Evolutionary conservation across 2,888 invertebrate species (phyloP), one percentile per base, ranked within the genome.

Genomic region (Schizotus pectinicornis): DNA sequence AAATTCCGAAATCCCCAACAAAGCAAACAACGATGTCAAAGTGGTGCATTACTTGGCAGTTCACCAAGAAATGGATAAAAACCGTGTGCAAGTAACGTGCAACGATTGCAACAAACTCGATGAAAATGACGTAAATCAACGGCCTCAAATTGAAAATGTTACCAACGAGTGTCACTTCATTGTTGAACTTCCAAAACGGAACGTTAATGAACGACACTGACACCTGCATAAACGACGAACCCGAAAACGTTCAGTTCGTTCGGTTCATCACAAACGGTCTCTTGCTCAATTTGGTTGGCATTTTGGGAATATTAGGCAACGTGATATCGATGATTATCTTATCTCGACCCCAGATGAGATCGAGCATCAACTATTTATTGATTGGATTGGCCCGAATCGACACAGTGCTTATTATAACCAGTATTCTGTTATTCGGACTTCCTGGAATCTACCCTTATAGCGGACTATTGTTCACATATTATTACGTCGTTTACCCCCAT

Each of bases 321-420:
- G 85, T 92, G 56, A 89, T 97, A 54, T 90, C 95, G 36, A 92
- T 94, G 84, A 88, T 95, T 60, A 95, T 96, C 69, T 83, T 96
- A 48, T 92, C 94, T 56, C 86, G 95, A 52, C 95, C 95, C 14
- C 92, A 96, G 80, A 97, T 98, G 97, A 88, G 93, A 72, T 95
- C 95, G 57, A 95, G 96, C 75, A 94, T 97, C 75, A 97, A 97
- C 81, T 94, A 95, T 79, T 86, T 97, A 74, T 85, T 98, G 59
- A 92, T 95, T 65, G 96, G 95, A 3, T 84, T 98, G 69, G 97
- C 98, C 14, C 86, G 94, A 69, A 95, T 95, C 80, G 98, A 98
- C 83, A 94, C 94, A 7, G 86, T 92, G 64, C 86, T 98, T 68
- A 92, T 97, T 70, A 82, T 94, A 68, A 93, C 94, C 42, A 92